Evolutionary conservation across 2,113 vertebrate genomes (phyloP).

Genomic region (Progne subis): DNA sequence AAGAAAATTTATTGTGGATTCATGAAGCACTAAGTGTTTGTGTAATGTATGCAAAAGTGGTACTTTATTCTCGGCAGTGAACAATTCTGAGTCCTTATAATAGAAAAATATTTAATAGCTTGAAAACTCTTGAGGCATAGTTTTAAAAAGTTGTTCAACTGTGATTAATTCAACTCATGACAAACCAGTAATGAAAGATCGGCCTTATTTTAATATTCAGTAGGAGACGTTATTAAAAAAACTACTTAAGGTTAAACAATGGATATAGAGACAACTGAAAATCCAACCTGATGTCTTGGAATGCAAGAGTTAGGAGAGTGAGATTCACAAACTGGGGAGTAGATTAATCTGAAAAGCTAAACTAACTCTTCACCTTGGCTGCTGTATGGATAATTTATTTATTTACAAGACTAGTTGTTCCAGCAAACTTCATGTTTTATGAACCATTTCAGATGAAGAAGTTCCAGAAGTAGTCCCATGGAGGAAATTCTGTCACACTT

Average conservation of each 20-base stretch:
- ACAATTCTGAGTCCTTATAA: constrained; percentile 77
- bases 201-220: background rate
- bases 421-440: background rate
- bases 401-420: background rate
- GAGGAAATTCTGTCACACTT: background rate
- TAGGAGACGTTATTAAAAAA: constrained; percentile 26
- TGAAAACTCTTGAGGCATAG: constrained; percentile 76
- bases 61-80: constrained; percentile 83
- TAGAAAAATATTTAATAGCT: constrained; percentile 84
- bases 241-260: constrained; percentile 19
- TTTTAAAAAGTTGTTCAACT: constrained; percentile 76
- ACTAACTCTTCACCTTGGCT: background rate
- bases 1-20: constrained; percentile 83
- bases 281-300: background rate
- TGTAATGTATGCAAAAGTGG: constrained; percentile 83
- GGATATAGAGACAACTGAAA: background rate
- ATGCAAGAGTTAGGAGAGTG: background rate
- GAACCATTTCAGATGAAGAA: background rate
- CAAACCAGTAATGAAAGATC: constrained; percentile 39
- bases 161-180: constrained; percentile 72
- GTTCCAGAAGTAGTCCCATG: background rate
- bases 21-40: constrained; percentile 80
- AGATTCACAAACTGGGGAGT: background rate
- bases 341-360: background rate
- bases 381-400: background rate